Conservation (phyloP, 1,140 invertebrate genomes). For the Atta colombica region DNA sequence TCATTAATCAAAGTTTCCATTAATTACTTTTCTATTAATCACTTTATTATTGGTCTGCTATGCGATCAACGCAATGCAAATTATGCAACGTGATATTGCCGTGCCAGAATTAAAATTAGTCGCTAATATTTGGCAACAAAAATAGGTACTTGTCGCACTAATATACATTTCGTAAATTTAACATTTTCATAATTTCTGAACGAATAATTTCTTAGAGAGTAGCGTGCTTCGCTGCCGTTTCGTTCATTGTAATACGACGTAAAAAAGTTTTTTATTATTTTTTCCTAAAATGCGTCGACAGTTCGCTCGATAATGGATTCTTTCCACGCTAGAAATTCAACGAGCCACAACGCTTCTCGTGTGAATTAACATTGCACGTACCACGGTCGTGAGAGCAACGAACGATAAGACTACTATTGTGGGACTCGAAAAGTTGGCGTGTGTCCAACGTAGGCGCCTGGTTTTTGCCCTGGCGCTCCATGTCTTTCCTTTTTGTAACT, state of each 20-base stretch:
- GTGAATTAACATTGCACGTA: constrained; percentile 13
- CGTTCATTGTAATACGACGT: background rate
- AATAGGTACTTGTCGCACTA: background rate
- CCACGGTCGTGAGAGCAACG: constrained; percentile 39
- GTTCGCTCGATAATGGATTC: background rate
- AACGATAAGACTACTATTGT: constrained; percentile 61
- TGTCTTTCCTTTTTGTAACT: constrained; percentile 20
- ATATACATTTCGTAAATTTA: constrained; percentile 4
- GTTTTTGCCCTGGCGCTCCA: constrained; percentile 5
- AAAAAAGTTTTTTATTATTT: constrained; percentile 15
- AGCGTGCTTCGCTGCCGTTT: background rate
- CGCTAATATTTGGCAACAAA: constrained; percentile 1
- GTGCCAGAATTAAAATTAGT: constrained; percentile 32
- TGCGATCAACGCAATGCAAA: constrained; percentile 3
- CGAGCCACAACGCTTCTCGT: constrained; percentile 39
- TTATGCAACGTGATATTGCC: background rate
- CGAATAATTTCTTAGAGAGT: background rate
- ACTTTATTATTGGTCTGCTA: background rate
- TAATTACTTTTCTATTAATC: background rate
- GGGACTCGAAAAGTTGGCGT: constrained; percentile 50
- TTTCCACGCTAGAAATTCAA: constrained; percentile 29
- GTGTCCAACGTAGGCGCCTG: constrained; percentile 46
- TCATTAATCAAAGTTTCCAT: constrained; percentile 6
- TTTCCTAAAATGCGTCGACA: background rate
- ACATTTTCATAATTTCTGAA: background rate